Evolutionary conservation across 2,113 vertebrate species (phyloP).

Genomic region (Malaclemys terrapin): DNA sequence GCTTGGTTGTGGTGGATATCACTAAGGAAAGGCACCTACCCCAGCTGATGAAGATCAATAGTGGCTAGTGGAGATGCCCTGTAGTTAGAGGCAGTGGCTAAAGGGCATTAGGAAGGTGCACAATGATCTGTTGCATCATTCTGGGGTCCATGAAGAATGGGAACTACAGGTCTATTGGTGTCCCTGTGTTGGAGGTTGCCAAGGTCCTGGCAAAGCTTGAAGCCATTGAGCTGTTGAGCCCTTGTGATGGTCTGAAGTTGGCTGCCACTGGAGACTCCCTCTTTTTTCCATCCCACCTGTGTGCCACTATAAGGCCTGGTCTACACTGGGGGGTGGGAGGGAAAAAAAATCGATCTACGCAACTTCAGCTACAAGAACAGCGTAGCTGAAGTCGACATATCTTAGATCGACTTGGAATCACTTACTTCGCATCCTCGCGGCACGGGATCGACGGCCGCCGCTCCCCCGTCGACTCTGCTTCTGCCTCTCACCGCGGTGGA

Average conservation of each 20-base stretch:
- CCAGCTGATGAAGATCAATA: not conserved
- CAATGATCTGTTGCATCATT: not conserved
- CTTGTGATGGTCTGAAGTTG: not conserved
- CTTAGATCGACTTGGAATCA: too few species aligned
- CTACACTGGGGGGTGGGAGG: too few species aligned
- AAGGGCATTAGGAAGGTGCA: not conserved
- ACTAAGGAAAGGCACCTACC: not conserved
- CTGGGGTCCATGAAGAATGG: not conserved
- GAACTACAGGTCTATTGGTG: not conserved
- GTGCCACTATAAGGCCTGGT: not conserved
- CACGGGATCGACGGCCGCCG: too few species aligned
- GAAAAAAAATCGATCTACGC: too few species aligned
- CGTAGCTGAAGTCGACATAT: too few species aligned
- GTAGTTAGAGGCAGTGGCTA: not conserved
- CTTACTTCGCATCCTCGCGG: too few species aligned
- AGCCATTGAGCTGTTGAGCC: accelerated
- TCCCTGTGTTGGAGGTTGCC: not conserved
- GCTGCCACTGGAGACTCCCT: not conserved
- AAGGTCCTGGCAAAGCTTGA: not conserved
- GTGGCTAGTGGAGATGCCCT: not conserved
- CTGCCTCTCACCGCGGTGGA: too few species aligned
- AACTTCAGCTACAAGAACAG: too few species aligned
- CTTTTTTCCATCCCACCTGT: not conserved
- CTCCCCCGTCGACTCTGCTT: too few species aligned
- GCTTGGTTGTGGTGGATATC: not conserved